Evolutionary conservation across 2,113 vertebrate genomes (phyloP), one percentile per base, ranked within the genome.

Genomic region (Pterocles orientalis): DNA sequence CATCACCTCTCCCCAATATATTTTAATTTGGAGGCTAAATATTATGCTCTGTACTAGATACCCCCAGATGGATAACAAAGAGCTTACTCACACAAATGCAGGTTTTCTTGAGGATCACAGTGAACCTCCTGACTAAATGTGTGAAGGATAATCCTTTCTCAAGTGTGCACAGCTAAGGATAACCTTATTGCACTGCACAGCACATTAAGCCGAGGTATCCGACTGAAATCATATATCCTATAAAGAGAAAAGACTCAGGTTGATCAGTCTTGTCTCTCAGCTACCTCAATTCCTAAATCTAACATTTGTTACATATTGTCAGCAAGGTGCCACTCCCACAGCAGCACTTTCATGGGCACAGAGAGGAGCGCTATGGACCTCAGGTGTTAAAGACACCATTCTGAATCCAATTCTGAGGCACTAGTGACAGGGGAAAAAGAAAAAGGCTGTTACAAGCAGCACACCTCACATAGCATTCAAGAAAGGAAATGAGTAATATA

Each of bases 1-100:
- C 18, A 91, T 5, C 3, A 21, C 6, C 3, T 1, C 1, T 3
- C 4, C 3, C 1, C 9, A 34, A 1, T 3, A 9, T 31, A 62
- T 83, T 80, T 71, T 76, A 31, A 19, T 57, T 54, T 77, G 39
- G 45, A 93, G 11, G 20, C 12, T 68, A 41, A 56, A 75, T 23
- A 1, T 41, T 58, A 23, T n/a, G 10, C 45, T 50, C 43, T 66
- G 26, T 47, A 31, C 53, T 29, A 70, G 23, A 48, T 34, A 50
- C 6, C 4, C 45, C 21, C 31, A 80, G 17, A 41, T 9, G 4
- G 36, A 64, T 68, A 88, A 75, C 2, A 5, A 62, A 60, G 13
- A 76, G 6, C 6, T 76, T 68, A 58, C 50, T 82, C 45, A 24
- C 19, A 29, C 8, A 82, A 88, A 60, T 11, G 3, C 6, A 64